Evolutionary conservation across 2,797 vertebrate genomes (phyloP).

Genomic region (Chromis chromis): DNA sequence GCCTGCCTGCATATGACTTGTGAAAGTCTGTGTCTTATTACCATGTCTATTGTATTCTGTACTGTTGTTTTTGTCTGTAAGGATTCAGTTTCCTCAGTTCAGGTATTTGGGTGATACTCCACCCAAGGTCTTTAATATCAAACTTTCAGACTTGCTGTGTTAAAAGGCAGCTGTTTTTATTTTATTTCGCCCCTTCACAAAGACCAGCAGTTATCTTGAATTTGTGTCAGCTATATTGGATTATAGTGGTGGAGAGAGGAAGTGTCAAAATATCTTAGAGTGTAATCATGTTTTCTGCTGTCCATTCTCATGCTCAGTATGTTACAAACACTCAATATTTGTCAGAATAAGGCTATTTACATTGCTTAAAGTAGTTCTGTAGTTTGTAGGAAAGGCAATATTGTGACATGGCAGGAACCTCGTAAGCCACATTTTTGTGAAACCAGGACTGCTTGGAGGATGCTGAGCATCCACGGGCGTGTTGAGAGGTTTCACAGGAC

Average conservation of each 20-base stretch:
- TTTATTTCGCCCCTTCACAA: no score
- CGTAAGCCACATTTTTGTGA: neutral
- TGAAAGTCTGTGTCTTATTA: conserved; percentile 11
- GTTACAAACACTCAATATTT: neutral
- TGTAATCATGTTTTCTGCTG: conserved; percentile 2
- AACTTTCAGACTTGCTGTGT: neutral
- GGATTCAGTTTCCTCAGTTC: conserved; percentile 27
- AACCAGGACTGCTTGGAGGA: neutral
- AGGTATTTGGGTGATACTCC: conserved; percentile 30
- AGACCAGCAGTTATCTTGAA: conserved; percentile 1
- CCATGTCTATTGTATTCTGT: conserved; percentile 11
- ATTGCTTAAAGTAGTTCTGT: neutral
- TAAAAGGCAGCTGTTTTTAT: neutral
- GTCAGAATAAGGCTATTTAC: neutral
- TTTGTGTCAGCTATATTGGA: conserved; percentile 20
- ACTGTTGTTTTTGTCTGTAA: conserved; percentile 24
- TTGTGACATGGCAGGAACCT: neutral
- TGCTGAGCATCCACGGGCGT: neutral
- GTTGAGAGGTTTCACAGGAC: conserved; percentile 4
- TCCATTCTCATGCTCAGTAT: neutral
- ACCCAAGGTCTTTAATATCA: conserved; percentile 20
- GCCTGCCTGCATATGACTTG: neutral
- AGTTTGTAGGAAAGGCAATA: neutral
- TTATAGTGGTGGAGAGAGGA: neutral
- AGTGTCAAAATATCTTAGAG: conserved; percentile 8